Conservation (phyloP, 64 coral and sea anemone species). For the Montipora cactus region DNA sequence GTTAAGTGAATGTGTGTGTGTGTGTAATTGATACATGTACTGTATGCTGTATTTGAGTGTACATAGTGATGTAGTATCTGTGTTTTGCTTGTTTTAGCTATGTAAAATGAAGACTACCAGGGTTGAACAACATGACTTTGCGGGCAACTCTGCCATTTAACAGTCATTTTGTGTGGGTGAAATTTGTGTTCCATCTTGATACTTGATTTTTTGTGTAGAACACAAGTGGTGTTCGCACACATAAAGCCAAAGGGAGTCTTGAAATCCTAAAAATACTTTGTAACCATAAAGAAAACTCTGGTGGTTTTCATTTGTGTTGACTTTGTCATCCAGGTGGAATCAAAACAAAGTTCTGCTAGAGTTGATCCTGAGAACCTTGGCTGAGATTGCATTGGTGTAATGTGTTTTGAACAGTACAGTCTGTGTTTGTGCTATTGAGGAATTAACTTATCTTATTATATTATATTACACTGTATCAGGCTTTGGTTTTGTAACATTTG, state of each 20-base stretch:
- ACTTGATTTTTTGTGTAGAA: too few species aligned
- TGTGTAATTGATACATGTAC: background rate
- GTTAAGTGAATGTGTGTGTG: background rate
- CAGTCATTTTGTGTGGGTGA: background rate
- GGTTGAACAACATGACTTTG: background rate
- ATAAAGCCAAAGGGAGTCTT: too few species aligned
- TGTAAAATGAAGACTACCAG: background rate
- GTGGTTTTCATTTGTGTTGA: background rate
- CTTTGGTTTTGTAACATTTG: conserved; percentile 70
- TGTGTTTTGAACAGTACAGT: background rate
- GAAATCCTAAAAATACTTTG: too few species aligned
- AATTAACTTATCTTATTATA: conserved; percentile 64
- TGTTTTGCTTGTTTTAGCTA: background rate
- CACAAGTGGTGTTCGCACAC: too few species aligned
- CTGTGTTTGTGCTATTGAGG: conserved; percentile 50
- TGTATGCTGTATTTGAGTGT: background rate
- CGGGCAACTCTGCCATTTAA: too few species aligned
- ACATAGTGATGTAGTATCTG: too few species aligned
- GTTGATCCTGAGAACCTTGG: background rate
- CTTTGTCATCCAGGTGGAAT: background rate
- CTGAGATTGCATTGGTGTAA: background rate
- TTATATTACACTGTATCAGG: conserved; percentile 62
- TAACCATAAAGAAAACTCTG: too few species aligned
- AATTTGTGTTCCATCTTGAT: background rate
- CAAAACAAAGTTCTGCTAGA: background rate